A percentile compares a stretch with the other conserved stretches of the same genome.
Conservation (phyloP, 2,797 vertebrate genomes). For the Megalops cyprinoides region DNA sequence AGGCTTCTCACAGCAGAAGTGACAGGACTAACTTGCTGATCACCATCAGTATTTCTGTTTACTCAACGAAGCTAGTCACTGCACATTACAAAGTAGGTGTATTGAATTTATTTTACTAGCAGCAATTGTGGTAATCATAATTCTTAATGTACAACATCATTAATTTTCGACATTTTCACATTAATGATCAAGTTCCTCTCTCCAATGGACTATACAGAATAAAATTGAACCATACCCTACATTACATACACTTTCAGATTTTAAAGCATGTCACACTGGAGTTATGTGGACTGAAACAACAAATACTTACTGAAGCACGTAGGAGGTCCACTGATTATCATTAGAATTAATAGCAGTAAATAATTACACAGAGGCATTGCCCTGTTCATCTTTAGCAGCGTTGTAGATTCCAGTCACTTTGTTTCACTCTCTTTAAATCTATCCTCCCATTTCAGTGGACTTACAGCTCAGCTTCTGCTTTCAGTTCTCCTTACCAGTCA, state of each 20-base stretch:
- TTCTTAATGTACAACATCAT: background rate
- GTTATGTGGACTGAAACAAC: background rate
- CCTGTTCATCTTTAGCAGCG: background rate
- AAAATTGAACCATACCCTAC: background rate
- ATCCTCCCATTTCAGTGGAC: background rate
- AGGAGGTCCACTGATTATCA: constrained; percentile 19
- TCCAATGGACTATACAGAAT: background rate
- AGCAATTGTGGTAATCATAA: no score
- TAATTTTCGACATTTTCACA: background rate
- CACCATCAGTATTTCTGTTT: background rate
- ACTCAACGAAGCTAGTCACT: background rate
- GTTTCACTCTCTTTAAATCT: background rate
- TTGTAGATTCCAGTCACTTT: background rate
- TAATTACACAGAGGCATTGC: constrained; percentile 45
- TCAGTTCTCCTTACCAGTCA: constrained; percentile 45
- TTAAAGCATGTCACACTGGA: background rate
- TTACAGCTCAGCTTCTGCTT: constrained; percentile 26
- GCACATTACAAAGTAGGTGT: background rate
- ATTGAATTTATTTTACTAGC: no score
- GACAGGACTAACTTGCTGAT: background rate
- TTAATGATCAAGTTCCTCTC: background rate
- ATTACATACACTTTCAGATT: background rate
- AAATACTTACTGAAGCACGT: constrained; percentile 51
- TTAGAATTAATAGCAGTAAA: constrained; percentile 38
- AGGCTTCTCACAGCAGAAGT: background rate